Evolutionary conservation across 2,888 invertebrate genomes (phyloP).

Genomic region (Asteroscopus sphinx): DNA sequence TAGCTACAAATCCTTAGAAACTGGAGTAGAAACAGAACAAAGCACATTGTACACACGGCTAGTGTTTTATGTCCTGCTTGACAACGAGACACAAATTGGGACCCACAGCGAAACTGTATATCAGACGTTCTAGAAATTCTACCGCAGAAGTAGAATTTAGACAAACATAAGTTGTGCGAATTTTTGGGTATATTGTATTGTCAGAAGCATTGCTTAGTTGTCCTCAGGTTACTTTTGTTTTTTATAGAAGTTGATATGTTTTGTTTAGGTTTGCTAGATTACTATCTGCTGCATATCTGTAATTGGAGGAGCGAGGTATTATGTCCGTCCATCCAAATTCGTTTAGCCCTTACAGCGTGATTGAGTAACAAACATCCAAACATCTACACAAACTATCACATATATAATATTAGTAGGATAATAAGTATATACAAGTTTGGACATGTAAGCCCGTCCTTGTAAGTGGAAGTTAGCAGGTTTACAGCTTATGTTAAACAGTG

Average conservation of each 20-base stretch:
- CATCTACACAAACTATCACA: no score
- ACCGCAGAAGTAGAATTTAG: conserved; percentile 31
- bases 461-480: no score
- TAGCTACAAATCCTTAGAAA: conserved; percentile 43
- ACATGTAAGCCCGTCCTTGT: no score
- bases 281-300: no score
- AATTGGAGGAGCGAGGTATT: no score
- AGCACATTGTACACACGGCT: conserved; percentile 49
- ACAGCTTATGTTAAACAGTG: no score
- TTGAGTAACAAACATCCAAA: no score
- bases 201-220: conserved; percentile 7
- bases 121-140: conserved; percentile 46
- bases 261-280: no score
- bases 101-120: conserved; percentile 49
- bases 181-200: conserved; percentile 1
- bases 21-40: conserved; percentile 45
- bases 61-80: conserved; percentile 55
- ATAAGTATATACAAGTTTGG: no score
- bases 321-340: no score
- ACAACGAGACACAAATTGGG: conserved; percentile 58
- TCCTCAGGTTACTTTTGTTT: neutral
- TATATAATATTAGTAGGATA: no score
- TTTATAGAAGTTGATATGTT: neutral
- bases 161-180: conserved; percentile 26
- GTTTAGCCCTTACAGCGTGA: no score